These are phyloP conservation scores for Lasioglossum villosulum DNA, from an alignment of 2,888 invertebrate species.

Conservation along the genomic window DNA sequence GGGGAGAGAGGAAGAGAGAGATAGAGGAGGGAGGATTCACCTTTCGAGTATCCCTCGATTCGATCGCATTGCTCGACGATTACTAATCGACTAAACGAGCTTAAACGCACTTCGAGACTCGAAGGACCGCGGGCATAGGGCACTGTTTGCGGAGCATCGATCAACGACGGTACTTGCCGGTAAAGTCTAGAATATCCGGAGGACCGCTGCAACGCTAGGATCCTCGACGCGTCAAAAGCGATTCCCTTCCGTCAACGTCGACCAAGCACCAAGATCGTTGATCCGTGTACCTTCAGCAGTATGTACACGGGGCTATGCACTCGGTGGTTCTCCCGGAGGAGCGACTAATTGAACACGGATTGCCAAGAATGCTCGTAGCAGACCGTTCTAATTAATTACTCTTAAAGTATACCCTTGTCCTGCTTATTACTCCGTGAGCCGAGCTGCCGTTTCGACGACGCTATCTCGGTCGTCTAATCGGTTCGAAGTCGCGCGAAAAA, in stretches of 20 bases:
- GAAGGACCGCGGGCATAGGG: constrained; percentile 69
- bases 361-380: constrained; percentile 41
- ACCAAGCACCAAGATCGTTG: constrained; percentile 64
- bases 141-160: constrained; percentile 80
- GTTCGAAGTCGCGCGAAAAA: no score
- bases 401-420: constrained; percentile 40
- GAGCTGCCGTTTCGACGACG: constrained; percentile 18
- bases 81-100: constrained; percentile 82
- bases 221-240: constrained; percentile 74
- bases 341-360: constrained; percentile 47
- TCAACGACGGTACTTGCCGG: constrained; percentile 75
- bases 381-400: constrained; percentile 50
- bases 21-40: constrained; percentile 11
- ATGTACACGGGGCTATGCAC: constrained; percentile 33
- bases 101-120: constrained; percentile 79
- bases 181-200: constrained; percentile 66
- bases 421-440: constrained; percentile 39
- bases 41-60: constrained; percentile 63
- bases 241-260: constrained; percentile 64
- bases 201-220: constrained; percentile 64
- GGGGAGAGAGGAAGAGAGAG: not conserved
- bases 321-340: constrained; percentile 43
- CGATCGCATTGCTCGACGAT: constrained; percentile 69
- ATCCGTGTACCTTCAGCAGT: constrained; percentile 50
- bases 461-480: constrained; percentile 17